Percentiles rank a stretch among this genome's conserved stretches.
Conservation (phyloP, 2,888 invertebrate genomes). For the Pecten maximus region DNA sequence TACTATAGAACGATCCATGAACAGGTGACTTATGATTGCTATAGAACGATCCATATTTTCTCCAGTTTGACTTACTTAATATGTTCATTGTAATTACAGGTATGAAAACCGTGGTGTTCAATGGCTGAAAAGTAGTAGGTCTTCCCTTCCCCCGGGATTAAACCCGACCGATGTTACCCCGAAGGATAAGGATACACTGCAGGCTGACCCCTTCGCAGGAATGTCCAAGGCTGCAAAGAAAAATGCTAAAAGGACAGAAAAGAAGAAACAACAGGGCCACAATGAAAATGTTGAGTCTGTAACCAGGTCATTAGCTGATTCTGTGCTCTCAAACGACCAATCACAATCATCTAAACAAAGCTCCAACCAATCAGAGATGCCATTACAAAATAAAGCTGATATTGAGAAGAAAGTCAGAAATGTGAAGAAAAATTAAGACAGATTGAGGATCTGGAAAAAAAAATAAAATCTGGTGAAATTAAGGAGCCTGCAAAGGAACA, state of each 20-base stretch:
- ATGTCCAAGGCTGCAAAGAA: conserved; percentile 80
- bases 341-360: conserved; percentile 44
- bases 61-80: too few species aligned
- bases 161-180: conserved; percentile 66
- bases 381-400: conserved; percentile 83
- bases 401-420: conserved; percentile 92
- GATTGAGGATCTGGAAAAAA: conserved; percentile 93
- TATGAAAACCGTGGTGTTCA: conserved; percentile 96
- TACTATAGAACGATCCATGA: too few species aligned
- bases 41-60: too few species aligned
- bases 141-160: conserved; percentile 85
- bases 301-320: conserved; percentile 58
- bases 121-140: conserved; percentile 86
- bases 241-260: conserved; percentile 80
- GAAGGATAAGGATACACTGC: conserved; percentile 48
- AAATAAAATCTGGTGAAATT: conserved; percentile 89
- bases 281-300: conserved; percentile 52
- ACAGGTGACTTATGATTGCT: too few species aligned
- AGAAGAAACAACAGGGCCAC: conserved; percentile 72
- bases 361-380: conserved; percentile 47
- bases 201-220: conserved; percentile 52
- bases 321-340: conserved; percentile 53
- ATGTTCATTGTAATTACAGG: conserved; percentile 80
- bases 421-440: conserved; percentile 95
- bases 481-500: conserved; percentile 91